Evolutionary conservation across 1,140 invertebrate species (phyloP), one percentile per base, ranked within the genome.

Genomic region (Drosophila virilis): DNA sequence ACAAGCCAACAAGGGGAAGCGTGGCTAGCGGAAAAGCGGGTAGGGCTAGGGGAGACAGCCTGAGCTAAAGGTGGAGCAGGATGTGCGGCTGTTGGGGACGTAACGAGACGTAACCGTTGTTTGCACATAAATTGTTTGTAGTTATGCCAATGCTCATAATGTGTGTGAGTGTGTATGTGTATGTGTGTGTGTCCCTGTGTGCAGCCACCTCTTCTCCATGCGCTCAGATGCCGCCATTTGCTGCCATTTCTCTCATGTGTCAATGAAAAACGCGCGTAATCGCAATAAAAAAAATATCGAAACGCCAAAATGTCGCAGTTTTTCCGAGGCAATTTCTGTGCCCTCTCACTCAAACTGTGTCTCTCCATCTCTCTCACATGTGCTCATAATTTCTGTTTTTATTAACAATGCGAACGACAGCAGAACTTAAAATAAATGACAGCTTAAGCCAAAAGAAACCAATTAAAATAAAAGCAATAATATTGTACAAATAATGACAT

Each of bases 61-160:
- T 40, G 42, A 13, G 42, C 15, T 17, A 13, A 33, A 40, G 33
- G 33, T 54, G 37, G 4, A 22, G 61, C 15, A 32, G 42, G 43
- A 22, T 46, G 2, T 28, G 13, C 46, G 42, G 52, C 48, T 60
- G 48, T 62, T 54, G 62, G 76, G 48, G 58, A 65, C 54, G 59
- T 86, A 85, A 86, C 82, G 82, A 85, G 78, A 86, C 83, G 82
- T 78, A 85, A 86, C 82, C 71, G 74, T 78, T 85, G 82, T 85
- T 85, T 86, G 81, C 82, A 77, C 81, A 85, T 86, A 85, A 85
- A 85, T 81, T 86, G 82, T 86, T 86, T 78, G 82, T 76, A 81
- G 82, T 78, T 85, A 86, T 85, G 83, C 80, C 82, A 86, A 81
- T 35, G 69, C 52, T 66, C 45, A 66, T 86, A 81, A 86, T 85